These are phyloP conservation scores for Scaptomyza parva DNA, from an alignment of 2,888 invertebrate genomes.

Conservation along the genomic window DNA sequence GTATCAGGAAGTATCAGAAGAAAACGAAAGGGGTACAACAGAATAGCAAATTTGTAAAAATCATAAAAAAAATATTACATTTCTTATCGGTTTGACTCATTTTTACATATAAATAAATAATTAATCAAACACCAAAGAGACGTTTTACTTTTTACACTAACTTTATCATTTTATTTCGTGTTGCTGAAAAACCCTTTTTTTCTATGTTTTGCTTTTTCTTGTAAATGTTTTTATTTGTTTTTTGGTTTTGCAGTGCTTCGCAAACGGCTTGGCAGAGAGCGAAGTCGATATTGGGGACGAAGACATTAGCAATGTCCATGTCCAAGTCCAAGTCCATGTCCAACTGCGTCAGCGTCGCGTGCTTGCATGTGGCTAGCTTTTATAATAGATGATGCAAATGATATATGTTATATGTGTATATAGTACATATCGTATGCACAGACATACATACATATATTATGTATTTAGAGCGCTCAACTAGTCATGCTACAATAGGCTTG, in stretches of 20 bases:
- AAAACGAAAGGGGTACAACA: neutral
- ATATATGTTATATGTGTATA: constrained; percentile 7
- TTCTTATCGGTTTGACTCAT: neutral
- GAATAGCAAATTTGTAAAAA: no score
- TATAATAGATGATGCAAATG: constrained; percentile 20
- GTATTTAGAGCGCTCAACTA: constrained; percentile 2
- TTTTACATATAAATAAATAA: neutral
- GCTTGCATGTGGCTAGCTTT: constrained; percentile 76
- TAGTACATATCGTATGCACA: neutral
- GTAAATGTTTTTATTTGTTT: constrained; percentile 15
- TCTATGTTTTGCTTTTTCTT: constrained; percentile 13
- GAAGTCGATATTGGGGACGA: constrained; percentile 44
- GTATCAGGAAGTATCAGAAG: neutral
- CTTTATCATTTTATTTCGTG: neutral
- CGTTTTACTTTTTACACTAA: no score
- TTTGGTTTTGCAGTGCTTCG: constrained; percentile 73
- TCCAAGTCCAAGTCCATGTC: constrained; percentile 52
- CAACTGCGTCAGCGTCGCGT: constrained; percentile 48
- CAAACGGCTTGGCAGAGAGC: constrained; percentile 65
- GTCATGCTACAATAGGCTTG: constrained; percentile 9
- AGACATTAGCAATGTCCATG: constrained; percentile 56
- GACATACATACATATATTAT: neutral
- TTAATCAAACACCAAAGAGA: no score
- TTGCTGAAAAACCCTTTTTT: constrained; percentile 9
- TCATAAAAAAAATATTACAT: neutral